phyloP scores from a whole-genome alignment of 2,888 invertebrate genomes.

The Cyclophora albipunctata region DNA sequence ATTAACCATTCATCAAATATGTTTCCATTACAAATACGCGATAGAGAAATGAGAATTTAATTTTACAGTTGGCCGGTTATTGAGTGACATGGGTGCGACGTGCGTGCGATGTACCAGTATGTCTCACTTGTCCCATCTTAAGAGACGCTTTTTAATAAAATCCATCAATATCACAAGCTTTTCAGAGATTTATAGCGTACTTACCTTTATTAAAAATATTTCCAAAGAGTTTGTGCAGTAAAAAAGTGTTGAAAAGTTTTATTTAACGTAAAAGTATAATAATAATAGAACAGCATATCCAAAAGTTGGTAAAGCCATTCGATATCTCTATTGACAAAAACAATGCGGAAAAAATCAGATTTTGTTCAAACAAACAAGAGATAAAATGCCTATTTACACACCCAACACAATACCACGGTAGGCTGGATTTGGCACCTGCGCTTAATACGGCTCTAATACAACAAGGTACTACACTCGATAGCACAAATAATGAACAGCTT shows the following conservation, averaged over 20 bases:
- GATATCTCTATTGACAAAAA: no score
- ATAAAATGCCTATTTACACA: slow-evolving; percentile 2
- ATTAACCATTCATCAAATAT: slow-evolving; percentile 19
- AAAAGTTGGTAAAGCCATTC: no score
- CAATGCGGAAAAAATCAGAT: slow-evolving; percentile 3
- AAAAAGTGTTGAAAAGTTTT: no score
- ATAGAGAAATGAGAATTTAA: slow-evolving; percentile 43
- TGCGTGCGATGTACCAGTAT: background rate
- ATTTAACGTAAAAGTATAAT: no score
- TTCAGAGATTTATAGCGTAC: no score
- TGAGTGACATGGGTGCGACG: slow-evolving; percentile 35
- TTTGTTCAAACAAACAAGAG: background rate
- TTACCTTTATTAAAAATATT: no score
- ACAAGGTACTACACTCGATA: background rate
- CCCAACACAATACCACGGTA: slow-evolving; percentile 5
- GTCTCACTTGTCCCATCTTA: slow-evolving; percentile 14
- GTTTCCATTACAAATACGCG: slow-evolving; percentile 22
- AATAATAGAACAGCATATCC: no score
- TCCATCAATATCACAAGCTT: background rate
- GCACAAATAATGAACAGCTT: background rate
- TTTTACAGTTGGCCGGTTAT: slow-evolving; percentile 46
- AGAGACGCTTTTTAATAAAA: slow-evolving; percentile 20
- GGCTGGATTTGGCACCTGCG: slow-evolving; percentile 11
- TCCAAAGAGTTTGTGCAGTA: no score
- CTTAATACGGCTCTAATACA: slow-evolving; percentile 5